A percentile compares a stretch with the other conserved stretches of the same genome.
These are phyloP conservation scores for Planococcus citri DNA, from an alignment of 1,140 invertebrate genomes.

Conservation along the genomic window DNA sequence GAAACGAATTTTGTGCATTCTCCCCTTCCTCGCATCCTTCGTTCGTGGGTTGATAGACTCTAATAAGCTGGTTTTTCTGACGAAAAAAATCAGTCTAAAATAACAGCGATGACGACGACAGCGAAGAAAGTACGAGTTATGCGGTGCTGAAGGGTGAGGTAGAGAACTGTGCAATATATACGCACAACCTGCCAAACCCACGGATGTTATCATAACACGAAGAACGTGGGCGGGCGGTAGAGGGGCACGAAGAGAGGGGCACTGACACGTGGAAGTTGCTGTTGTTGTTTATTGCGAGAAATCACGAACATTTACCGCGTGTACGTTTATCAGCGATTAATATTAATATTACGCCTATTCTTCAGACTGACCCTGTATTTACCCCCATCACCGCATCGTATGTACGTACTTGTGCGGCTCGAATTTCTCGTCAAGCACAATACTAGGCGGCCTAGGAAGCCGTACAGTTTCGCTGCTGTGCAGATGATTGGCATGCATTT, in stretches of 20 bases:
- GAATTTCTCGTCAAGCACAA: too few relatives aligned
- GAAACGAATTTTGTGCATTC: too few relatives aligned
- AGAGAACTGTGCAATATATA: conserved; percentile 14
- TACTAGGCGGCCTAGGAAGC: too few relatives aligned
- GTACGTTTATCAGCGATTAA: conserved; percentile 18
- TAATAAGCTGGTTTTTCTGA: too few relatives aligned
- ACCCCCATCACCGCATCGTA: background rate
- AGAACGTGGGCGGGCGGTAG: background rate
- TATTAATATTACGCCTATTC: conserved; percentile 17
- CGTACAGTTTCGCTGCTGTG: too few relatives aligned
- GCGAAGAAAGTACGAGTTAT: background rate
- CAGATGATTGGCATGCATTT: too few relatives aligned
- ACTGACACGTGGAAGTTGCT: conserved; percentile 19
- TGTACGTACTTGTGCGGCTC: too few relatives aligned
- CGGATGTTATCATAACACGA: conserved; percentile 14
- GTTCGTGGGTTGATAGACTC: too few relatives aligned
- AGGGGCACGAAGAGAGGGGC: conserved; percentile 2
- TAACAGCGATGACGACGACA: background rate
- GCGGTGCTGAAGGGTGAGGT: background rate
- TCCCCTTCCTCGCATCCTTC: too few relatives aligned
- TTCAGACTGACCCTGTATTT: conserved; percentile 1
- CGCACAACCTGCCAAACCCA: conserved; percentile 19
- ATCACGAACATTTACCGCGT: conserved; percentile 15
- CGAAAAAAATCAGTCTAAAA: too few relatives aligned
- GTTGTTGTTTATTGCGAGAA: conserved; percentile 20